Conservation (phyloP, 2,113 vertebrate genomes). For the Ailurus styani region DNA sequence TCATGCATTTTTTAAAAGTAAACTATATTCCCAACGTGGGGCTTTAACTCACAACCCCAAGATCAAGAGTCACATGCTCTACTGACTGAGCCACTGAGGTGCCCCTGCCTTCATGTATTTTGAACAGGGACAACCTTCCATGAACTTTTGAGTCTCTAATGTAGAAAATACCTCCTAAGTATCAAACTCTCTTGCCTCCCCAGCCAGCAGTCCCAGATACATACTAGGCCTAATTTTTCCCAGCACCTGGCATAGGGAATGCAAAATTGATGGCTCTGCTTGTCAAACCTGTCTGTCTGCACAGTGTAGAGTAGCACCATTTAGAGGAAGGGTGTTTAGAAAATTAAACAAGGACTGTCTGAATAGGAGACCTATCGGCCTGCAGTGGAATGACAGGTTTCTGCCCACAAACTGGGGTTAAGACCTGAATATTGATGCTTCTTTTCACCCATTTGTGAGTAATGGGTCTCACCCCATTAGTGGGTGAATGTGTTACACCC, state of each 20-base stretch:
- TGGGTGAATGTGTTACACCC: slow-evolving; percentile 18
- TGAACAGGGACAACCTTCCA: background rate
- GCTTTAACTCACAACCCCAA: background rate
- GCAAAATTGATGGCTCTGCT: slow-evolving; percentile 48
- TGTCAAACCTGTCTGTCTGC: slow-evolving; percentile 55
- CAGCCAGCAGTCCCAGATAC: background rate
- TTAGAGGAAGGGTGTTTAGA: slow-evolving; percentile 63
- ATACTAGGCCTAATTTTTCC: background rate
- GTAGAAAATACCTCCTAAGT: background rate
- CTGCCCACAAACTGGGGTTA: slow-evolving; percentile 51
- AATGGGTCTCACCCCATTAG: slow-evolving; percentile 24
- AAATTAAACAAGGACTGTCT: slow-evolving; percentile 68
- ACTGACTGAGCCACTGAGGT: background rate
- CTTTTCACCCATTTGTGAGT: slow-evolving; percentile 49
- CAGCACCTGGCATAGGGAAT: background rate
- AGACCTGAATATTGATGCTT: slow-evolving; percentile 49
- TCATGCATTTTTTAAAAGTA: background rate
- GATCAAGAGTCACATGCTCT: background rate
- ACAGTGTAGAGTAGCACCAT: background rate
- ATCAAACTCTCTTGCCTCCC: background rate
- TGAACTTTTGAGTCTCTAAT: background rate
- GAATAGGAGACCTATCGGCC: slow-evolving; percentile 48
- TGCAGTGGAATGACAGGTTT: slow-evolving; percentile 47
- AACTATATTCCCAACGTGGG: background rate
- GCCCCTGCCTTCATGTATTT: background rate